Conservation (phyloP, 2,797 vertebrate species). For the Cottoperca gobio region DNA sequence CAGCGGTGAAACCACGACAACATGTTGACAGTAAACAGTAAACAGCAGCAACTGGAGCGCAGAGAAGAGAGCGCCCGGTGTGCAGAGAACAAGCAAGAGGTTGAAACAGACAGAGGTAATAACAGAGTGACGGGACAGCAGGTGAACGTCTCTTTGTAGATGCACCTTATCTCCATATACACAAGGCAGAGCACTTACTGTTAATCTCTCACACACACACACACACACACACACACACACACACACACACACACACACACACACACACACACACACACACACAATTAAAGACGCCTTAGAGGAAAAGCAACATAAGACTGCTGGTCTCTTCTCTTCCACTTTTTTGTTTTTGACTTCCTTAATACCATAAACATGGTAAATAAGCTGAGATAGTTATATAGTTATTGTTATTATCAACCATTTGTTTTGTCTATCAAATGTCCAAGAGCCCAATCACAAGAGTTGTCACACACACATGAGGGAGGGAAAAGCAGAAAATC, state of each 20-base stretch:
- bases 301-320: background rate
- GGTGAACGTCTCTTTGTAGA: conserved; percentile 22
- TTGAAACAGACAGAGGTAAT: conserved; percentile 21
- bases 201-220: conserved; percentile 25
- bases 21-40: conserved; percentile 39
- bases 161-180: conserved; percentile 11
- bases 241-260: conserved; percentile 6
- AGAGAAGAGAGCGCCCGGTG: background rate
- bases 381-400: no score
- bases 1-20: background rate
- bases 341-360: no score
- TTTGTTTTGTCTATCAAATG: no score
- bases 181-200: conserved; percentile 16
- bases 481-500: no score
- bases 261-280: background rate
- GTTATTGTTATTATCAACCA: no score
- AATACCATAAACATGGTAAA: no score
- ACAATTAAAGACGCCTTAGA: background rate
- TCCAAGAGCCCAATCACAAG: no score
- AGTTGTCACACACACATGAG: no score
- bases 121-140: conserved; percentile 1
- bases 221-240: conserved; percentile 10
- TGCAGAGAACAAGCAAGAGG: conserved; percentile 3
- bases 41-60: conserved; percentile 1
- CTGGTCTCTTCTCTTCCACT: background rate